A percentile compares a stretch with the other conserved stretches of the same genome.
phyloP scores from a whole-genome alignment of 64 coral and sea anemone genomes.

The Pocillopora verrucosa region DNA sequence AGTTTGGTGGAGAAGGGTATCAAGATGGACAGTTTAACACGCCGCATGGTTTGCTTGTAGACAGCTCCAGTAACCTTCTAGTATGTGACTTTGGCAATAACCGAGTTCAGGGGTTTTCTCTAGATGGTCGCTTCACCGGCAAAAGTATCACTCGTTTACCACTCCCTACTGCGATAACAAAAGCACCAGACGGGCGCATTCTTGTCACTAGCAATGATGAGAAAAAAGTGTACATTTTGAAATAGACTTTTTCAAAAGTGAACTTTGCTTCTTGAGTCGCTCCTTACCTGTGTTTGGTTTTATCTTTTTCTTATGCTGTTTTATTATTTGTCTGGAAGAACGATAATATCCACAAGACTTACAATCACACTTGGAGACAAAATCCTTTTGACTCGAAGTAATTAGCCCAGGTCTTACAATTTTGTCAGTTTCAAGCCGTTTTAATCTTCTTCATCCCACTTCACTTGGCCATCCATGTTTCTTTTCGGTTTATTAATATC shows the following conservation, averaged over 20 bases:
- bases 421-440: too few relatives aligned
- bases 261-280: too few relatives aligned
- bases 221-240: not conserved
- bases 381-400: too few relatives aligned
- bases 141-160: not conserved
- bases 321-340: too few relatives aligned
- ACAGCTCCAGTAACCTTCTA: not conserved
- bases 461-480: too few relatives aligned
- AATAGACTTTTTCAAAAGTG: not conserved
- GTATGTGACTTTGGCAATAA: not conserved
- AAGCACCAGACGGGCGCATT: not conserved
- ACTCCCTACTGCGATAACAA: not conserved
- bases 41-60: not conserved
- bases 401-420: too few relatives aligned
- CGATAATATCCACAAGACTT: too few relatives aligned
- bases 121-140: not conserved
- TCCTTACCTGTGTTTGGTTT: too few relatives aligned
- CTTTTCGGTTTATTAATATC: too few relatives aligned
- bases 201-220: not conserved
- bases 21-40: not conserved
- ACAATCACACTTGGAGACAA: too few relatives aligned
- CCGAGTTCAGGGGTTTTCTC: not conserved
- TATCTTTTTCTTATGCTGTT: too few relatives aligned
- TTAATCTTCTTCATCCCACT: too few relatives aligned
- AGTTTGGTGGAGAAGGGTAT: not conserved